A percentile compares a stretch with the other conserved stretches of the same genome.
phyloP scores from a whole-genome alignment of 1,140 invertebrate genomes.

The Leptinotarsa undecemlineata region DNA sequence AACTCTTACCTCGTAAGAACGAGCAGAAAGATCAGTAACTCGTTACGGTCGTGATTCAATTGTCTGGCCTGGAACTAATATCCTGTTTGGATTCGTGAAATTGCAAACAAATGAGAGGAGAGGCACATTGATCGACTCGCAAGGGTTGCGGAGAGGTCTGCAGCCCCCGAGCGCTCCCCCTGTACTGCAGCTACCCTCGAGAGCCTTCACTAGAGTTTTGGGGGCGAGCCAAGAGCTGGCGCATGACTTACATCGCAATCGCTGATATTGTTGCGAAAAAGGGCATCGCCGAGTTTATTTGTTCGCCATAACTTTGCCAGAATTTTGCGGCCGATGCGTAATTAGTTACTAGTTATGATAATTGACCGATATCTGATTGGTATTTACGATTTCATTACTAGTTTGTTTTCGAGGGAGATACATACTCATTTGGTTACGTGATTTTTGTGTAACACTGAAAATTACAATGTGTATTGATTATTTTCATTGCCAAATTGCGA shows the following conservation, averaged over 20 bases:
- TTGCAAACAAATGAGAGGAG: conserved; percentile 34
- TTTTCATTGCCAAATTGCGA: too few relatives aligned
- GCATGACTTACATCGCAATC: conserved; percentile 23
- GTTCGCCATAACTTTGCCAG: not conserved
- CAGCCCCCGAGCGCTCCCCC: conserved; percentile 52
- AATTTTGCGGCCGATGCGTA: too few relatives aligned
- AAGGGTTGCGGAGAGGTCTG: conserved; percentile 52
- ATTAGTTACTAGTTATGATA: too few relatives aligned
- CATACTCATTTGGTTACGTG: too few relatives aligned
- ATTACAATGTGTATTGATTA: too few relatives aligned
- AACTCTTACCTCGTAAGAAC: conserved; percentile 23
- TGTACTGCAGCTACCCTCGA: conserved; percentile 47
- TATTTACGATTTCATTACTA: too few relatives aligned
- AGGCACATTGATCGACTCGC: conserved; percentile 47
- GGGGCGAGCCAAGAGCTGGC: conserved; percentile 31
- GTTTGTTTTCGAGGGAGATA: too few relatives aligned
- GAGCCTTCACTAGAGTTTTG: conserved; percentile 32
- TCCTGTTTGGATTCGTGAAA: conserved; percentile 21
- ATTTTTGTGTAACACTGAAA: too few relatives aligned
- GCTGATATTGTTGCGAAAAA: conserved; percentile 20
- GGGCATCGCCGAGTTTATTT: not conserved
- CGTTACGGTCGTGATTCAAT: not conserved
- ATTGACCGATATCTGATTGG: too few relatives aligned
- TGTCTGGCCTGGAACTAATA: conserved; percentile 20
- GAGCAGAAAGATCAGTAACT: conserved; percentile 16